Conservation (phyloP, 2,888 invertebrate genomes). For the Microplitis manilae region DNA sequence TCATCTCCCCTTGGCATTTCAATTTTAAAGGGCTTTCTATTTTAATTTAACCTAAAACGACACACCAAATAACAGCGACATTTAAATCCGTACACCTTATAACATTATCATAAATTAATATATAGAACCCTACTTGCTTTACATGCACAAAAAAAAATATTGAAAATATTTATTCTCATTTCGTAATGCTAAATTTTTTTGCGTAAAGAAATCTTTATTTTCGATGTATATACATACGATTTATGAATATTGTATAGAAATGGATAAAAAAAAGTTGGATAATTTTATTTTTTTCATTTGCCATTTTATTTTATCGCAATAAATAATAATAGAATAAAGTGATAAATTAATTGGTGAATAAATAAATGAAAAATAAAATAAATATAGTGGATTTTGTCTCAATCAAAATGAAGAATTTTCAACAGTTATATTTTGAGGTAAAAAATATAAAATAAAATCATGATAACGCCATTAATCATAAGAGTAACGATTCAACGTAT, state of each 20-base stretch:
- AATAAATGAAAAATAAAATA: slow-evolving; percentile 5
- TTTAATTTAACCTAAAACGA: slow-evolving; percentile 17
- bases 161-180: no score
- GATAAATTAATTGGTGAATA: background rate
- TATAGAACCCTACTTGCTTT: no score
- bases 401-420: background rate
- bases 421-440: background rate
- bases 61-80: background rate
- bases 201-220: no score
- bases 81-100: background rate
- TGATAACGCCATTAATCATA: slow-evolving; percentile 6
- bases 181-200: no score
- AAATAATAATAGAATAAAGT: background rate
- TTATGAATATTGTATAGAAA: no score
- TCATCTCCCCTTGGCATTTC: slow-evolving; percentile 16
- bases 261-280: background rate
- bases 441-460: background rate
- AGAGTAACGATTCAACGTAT: slow-evolving; percentile 3
- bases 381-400: background rate
- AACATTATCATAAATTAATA: no score
- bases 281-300: background rate
- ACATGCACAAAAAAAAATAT: no score
- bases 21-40: slow-evolving; percentile 25
- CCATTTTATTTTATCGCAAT: background rate
- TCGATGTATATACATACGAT: background rate